Evolutionary conservation across 2,797 vertebrate genomes (phyloP).

Genomic region (Melanotaenia parkinsoni): DNA sequence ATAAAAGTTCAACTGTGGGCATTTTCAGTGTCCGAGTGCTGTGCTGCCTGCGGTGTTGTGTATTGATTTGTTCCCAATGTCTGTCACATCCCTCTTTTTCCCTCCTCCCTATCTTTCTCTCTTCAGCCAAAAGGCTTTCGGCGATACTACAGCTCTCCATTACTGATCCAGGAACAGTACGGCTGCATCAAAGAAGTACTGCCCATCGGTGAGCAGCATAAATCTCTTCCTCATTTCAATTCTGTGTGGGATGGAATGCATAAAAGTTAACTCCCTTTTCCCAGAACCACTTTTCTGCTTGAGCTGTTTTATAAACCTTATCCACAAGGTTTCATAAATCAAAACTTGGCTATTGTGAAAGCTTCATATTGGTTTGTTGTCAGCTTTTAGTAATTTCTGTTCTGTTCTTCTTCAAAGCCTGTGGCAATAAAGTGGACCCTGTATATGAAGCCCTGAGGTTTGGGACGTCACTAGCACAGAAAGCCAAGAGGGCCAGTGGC

Average conservation of each 20-base stretch:
- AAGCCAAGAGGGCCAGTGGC: slow-evolving; percentile 91
- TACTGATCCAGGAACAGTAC: slow-evolving; percentile 98
- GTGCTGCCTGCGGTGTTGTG: slow-evolving; percentile 14
- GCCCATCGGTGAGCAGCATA: slow-evolving; percentile 92
- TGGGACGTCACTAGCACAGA: slow-evolving; percentile 96
- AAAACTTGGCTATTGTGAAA: neutral
- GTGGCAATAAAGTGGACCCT: slow-evolving; percentile 97
- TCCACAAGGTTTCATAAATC: slow-evolving; percentile 11
- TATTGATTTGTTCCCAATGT: slow-evolving; percentile 39
- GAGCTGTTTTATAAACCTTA: slow-evolving; percentile 17
- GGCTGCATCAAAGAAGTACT: slow-evolving; percentile 99
- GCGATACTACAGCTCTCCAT: slow-evolving; percentile 96
- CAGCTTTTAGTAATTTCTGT: slow-evolving; percentile 9
- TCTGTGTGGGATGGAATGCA: slow-evolving; percentile 1
- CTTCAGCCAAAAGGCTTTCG: slow-evolving; percentile 96
- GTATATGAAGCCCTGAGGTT: slow-evolving; percentile 97
- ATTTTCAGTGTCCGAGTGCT: slow-evolving; percentile 17
- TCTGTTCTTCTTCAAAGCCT: slow-evolving; percentile 81
- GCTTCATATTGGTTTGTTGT: slow-evolving; percentile 19
- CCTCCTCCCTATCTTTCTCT: slow-evolving; percentile 46
- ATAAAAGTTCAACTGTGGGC: slow-evolving; percentile 6
- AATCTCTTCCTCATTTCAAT: slow-evolving; percentile 4
- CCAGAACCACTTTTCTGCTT: slow-evolving; percentile 14
- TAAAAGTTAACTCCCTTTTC: neutral
- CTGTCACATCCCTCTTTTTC: slow-evolving; percentile 17